Percentiles rank a stretch among this genome's conserved stretches.
These are phyloP conservation scores for Maconellicoccus hirsutus DNA, from an alignment of 1,140 invertebrate genomes.

Conservation along the genomic window DNA sequence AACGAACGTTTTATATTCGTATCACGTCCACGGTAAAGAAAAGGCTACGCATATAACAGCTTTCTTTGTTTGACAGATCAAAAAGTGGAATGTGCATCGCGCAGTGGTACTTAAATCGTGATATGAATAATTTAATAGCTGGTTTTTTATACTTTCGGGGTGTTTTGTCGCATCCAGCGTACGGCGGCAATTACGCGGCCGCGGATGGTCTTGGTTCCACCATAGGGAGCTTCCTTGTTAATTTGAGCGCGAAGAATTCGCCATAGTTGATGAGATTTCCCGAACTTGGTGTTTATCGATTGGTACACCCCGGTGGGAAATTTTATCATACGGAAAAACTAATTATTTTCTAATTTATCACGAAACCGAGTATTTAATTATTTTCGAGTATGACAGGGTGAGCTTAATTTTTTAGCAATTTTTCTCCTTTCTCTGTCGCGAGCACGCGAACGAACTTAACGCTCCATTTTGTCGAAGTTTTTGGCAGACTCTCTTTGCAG, in stretches of 20 bases:
- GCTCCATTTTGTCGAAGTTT: background rate
- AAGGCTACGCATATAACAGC: slow-evolving; percentile 3
- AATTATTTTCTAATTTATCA: slow-evolving; percentile 6
- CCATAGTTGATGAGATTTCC: background rate
- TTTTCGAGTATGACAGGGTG: background rate
- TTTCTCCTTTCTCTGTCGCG: no score
- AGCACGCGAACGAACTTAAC: background rate
- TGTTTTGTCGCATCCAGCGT: no score
- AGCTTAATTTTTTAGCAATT: background rate
- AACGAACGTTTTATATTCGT: background rate
- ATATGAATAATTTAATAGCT: background rate
- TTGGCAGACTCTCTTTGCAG: background rate
- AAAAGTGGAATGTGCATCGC: background rate
- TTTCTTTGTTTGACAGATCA: slow-evolving; percentile 9
- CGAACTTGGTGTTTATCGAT: background rate
- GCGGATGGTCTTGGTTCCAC: no score
- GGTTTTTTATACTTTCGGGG: background rate
- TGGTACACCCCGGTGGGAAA: background rate
- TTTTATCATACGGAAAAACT: background rate
- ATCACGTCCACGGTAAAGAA: slow-evolving; percentile 3
- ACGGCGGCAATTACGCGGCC: no score
- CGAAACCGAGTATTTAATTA: background rate
- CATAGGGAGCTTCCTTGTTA: no score
- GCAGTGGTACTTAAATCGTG: background rate
- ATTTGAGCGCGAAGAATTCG: no score